These are phyloP conservation scores for Oryctes rhinoceros DNA, from an alignment of 1,140 invertebrate genomes.

Conservation along the genomic window DNA sequence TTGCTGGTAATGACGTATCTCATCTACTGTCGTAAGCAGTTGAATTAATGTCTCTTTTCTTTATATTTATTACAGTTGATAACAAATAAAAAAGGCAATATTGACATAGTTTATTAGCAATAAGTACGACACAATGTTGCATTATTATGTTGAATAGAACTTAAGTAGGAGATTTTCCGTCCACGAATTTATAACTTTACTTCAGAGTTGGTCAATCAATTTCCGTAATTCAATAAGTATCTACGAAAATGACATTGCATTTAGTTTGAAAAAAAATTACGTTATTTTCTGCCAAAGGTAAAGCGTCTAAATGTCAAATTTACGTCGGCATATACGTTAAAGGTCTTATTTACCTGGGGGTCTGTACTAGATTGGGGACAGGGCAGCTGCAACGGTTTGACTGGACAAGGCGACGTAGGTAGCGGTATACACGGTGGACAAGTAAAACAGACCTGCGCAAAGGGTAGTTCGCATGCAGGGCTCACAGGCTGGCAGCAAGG, in stretches of 20 bases:
- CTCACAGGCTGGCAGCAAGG: conserved; percentile 17
- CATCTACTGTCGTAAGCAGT: too few species aligned
- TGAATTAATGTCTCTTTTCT: too few species aligned
- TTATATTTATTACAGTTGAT: neutral
- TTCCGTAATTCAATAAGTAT: conserved; percentile 19
- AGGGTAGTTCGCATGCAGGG: conserved; percentile 38
- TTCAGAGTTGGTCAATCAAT: conserved; percentile 18
- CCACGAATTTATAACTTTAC: neutral
- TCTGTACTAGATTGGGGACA: neutral
- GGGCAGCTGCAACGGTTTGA: conserved; percentile 42
- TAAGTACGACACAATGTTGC: too few species aligned
- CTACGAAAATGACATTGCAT: conserved; percentile 10
- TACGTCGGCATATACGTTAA: neutral
- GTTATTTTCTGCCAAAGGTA: neutral
- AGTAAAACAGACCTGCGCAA: conserved; percentile 46
- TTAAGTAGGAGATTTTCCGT: neutral
- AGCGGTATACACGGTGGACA: conserved; percentile 32
- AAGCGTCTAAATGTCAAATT: conserved; percentile 16
- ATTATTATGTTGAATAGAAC: too few species aligned
- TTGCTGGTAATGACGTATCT: too few species aligned
- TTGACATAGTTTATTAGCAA: too few species aligned
- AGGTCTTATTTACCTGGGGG: conserved; percentile 27
- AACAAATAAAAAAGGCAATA: too few species aligned
- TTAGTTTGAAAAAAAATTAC: neutral
- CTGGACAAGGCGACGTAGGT: conserved; percentile 41